Evolutionary conservation across 2,888 invertebrate genomes (phyloP).

Genomic region (Ennomos fuscantarius): DNA sequence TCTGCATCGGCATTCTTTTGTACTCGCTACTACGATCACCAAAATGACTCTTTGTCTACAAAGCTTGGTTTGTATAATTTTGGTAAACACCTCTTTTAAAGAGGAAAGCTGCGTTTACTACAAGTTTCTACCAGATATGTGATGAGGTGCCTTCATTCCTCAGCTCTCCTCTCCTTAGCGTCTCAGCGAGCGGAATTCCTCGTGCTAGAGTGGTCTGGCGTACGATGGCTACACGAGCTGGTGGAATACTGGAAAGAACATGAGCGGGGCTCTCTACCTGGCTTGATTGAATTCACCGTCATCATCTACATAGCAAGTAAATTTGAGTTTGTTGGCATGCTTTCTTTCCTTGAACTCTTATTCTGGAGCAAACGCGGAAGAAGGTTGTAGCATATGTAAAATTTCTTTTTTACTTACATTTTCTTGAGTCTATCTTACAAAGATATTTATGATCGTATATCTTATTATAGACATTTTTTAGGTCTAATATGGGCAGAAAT

Average conservation of each 20-base stretch:
- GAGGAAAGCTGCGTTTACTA: too few species aligned
- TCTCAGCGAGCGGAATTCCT: slow-evolving; percentile 96
- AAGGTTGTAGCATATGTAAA: too few species aligned
- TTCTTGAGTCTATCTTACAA: not conserved
- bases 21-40: too few species aligned
- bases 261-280: slow-evolving; percentile 91
- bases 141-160: slow-evolving; percentile 29
- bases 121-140: too few species aligned
- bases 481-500: slow-evolving; percentile 98
- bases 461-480: slow-evolving; percentile 59
- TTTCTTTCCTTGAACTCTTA: not conserved
- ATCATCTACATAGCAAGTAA: slow-evolving; percentile 95
- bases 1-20: too few species aligned
- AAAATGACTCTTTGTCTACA: too few species aligned
- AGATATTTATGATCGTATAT: not conserved
- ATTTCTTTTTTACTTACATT: not conserved
- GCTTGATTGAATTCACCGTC: slow-evolving; percentile 92
- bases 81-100: slow-evolving; percentile 9
- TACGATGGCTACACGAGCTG: slow-evolving; percentile 90
- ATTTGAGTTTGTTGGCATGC: slow-evolving; percentile 73
- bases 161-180: slow-evolving; percentile 96
- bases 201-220: slow-evolving; percentile 91
- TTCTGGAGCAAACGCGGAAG: too few species aligned
- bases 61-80: too few species aligned
- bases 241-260: slow-evolving; percentile 91